Conservation (phyloP, 2,888 invertebrate species). For the Cephus runcator region DNA sequence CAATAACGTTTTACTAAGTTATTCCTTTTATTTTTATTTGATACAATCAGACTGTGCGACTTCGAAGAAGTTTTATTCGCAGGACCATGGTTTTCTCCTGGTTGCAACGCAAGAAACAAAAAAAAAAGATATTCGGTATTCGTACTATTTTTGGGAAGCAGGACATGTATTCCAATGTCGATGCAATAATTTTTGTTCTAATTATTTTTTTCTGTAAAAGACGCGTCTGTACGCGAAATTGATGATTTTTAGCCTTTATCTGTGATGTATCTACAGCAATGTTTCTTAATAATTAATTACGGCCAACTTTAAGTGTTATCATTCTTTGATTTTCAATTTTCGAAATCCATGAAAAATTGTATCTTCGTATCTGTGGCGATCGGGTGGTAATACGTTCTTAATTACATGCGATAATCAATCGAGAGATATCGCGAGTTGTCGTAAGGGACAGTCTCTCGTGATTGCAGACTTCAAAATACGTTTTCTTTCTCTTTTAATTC, state of each 20-base stretch:
- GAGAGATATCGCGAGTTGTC: not conserved
- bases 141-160: not conserved
- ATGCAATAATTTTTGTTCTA: not conserved
- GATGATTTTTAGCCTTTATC: not conserved
- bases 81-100: not conserved
- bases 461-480: not conserved
- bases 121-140: not conserved
- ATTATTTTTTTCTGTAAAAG: not conserved
- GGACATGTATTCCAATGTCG: not conserved
- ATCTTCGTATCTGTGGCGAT: not conserved
- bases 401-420: not conserved
- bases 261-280: not conserved
- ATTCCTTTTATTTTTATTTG: not conserved
- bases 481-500: not conserved
- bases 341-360: not conserved
- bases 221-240: not conserved
- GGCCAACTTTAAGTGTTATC: not conserved
- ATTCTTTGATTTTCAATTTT: not conserved
- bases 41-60: not conserved
- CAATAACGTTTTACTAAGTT: not conserved
- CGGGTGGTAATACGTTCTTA: not conserved
- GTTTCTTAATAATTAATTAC: not conserved
- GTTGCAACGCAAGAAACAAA: not conserved
- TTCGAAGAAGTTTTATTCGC: not conserved
- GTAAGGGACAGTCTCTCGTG: not conserved